Evolutionary conservation across 2,888 invertebrate genomes (phyloP), one percentile per base, ranked within the genome.

Genomic region (Crematogaster levior): DNA sequence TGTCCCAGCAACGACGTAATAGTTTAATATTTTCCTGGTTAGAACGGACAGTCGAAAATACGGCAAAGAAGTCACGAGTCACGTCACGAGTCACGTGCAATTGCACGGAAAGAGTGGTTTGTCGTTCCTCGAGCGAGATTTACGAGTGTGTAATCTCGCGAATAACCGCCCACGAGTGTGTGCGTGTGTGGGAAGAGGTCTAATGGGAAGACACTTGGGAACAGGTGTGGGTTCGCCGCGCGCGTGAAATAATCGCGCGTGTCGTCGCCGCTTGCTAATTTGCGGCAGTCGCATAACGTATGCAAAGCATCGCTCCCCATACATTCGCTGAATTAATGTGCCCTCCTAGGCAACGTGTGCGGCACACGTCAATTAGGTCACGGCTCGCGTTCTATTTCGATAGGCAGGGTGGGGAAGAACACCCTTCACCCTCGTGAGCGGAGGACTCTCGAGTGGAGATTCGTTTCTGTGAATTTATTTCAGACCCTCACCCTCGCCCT

Each of bases 281-380:
- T 46, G 15, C 43, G 18, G 9, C 51, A n/a, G 24, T 1, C 61
- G 37, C 53, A 56, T 68, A 56, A 77, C 43, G 18, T 68, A 68
- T 77, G 53, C 70, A 43, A 43, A 30, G 30, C n/a, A 12, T 34
- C 30, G 18, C 34, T 34, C 24, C 43, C 21, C 24, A 21, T 51
- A 51, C 48, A 12, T 18, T 68, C 70, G 24, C 37, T 58, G 37
- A 12, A 72, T 40, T 21, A 63, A 65, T 43, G 43, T 24, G 24
- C 10, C 15, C n/a, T 34, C 46, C 48, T 30, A 51, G 46, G 48
- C 30, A 68, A n/a, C 18, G 66, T 43, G 56, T 68, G 40, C 30
- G 30, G 9, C 68, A 68, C 43, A 79, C 68, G 43, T 79, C 43
- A 79, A 79, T 79, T 68, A 34, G 77, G 56, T 77, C 77, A 63